A percentile compares a stretch with the other conserved stretches of the same genome.
Evolutionary conservation across 1,140 invertebrate species (phyloP).

Genomic region (Ooceraea biroi): DNA sequence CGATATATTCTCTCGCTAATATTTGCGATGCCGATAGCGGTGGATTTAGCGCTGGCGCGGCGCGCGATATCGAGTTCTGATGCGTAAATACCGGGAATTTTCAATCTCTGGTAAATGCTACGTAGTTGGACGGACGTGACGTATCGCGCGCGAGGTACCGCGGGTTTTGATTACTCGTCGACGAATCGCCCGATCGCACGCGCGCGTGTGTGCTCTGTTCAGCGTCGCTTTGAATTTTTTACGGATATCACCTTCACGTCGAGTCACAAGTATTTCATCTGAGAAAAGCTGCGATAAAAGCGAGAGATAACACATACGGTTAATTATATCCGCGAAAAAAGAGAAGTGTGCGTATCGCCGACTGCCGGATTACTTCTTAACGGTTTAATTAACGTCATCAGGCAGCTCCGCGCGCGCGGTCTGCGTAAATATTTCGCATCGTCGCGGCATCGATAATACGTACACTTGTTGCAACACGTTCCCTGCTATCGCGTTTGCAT

Average conservation of each 20-base stretch:
- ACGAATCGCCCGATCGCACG: conserved; percentile 10
- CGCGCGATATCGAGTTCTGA: conserved; percentile 41
- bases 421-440: conserved; percentile 31
- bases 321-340: not conserved
- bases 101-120: conserved; percentile 44
- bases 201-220: not conserved
- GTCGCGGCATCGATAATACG: not conserved
- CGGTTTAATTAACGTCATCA: conserved; percentile 25
- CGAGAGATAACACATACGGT: not conserved
- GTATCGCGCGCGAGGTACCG: conserved; percentile 45
- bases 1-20: conserved; percentile 39
- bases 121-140: conserved; percentile 32
- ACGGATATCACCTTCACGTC: conserved; percentile 22
- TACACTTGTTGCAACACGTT: conserved; percentile 52
- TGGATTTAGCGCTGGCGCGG: conserved; percentile 38
- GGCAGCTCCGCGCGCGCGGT: not conserved
- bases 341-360: not conserved
- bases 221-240: conserved; percentile 9
- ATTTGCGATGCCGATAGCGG: conserved; percentile 57
- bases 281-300: not conserved
- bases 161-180: conserved; percentile 55
- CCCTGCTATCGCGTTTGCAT: conserved; percentile 19
- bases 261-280: conserved; percentile 21
- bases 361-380: not conserved
- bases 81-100: conserved; percentile 57